These are phyloP conservation scores for Recurvirostra avosetta DNA, from an alignment of 2,113 vertebrate species.

Conservation along the genomic window DNA sequence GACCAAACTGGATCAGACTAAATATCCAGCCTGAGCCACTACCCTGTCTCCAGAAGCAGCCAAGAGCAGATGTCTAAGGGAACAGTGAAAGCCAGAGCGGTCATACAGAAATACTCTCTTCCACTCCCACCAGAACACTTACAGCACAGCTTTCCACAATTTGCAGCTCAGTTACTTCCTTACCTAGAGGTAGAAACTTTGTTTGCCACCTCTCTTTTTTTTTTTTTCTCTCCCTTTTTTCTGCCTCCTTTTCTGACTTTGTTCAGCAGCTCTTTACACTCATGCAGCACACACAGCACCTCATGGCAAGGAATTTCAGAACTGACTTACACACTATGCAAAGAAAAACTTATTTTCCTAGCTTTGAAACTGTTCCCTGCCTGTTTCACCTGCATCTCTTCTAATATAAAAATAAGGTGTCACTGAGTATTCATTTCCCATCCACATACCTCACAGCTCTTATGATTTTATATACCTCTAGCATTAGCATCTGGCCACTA, in stretches of 20 bases:
- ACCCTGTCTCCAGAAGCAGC: background rate
- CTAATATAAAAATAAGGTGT: background rate
- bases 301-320: background rate
- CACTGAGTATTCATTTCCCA: background rate
- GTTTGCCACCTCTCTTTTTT: background rate
- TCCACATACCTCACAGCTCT: background rate
- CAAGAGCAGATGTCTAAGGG: background rate
- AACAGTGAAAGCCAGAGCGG: background rate
- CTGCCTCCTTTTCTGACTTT: background rate
- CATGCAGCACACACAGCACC: background rate
- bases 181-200: background rate
- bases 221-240: rapidly evolving
- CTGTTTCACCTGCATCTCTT: background rate
- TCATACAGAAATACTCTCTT: background rate
- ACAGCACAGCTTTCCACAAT: background rate
- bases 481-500: background rate
- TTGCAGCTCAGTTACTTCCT: background rate
- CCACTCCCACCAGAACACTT: background rate
- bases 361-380: background rate
- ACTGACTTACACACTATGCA: background rate
- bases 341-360: background rate
- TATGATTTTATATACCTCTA: background rate
- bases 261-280: background rate
- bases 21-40: background rate
- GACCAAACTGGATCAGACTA: background rate